Evolutionary conservation across 1,140 invertebrate species (phyloP).

Genomic region (Drosophila murphyi): DNA sequence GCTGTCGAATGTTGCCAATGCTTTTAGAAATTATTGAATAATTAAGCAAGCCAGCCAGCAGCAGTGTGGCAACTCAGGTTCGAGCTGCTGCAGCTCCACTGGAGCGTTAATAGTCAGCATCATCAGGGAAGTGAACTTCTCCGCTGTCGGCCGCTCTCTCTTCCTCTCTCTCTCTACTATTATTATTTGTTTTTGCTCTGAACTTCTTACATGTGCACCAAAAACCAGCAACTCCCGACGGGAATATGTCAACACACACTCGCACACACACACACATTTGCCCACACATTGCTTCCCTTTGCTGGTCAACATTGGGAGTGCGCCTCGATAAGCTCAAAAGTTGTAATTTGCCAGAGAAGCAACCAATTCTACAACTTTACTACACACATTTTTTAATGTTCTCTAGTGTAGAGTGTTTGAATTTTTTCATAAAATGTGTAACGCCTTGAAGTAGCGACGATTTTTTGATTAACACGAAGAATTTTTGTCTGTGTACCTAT

Average conservation of each 20-base stretch:
- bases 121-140: background rate
- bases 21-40: slow-evolving; percentile 83
- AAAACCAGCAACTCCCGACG: slow-evolving; percentile 47
- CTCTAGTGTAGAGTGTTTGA: background rate
- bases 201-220: slow-evolving; percentile 74
- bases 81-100: slow-evolving; percentile 10
- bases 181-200: slow-evolving; percentile 73
- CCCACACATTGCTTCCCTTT: background rate
- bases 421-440: background rate
- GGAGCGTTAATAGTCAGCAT: slow-evolving; percentile 50
- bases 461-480: background rate
- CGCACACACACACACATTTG: background rate
- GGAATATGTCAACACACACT: slow-evolving; percentile 49
- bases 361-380: slow-evolving; percentile 25
- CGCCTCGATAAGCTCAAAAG: slow-evolving; percentile 70
- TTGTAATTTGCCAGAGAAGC: slow-evolving; percentile 27
- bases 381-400: background rate
- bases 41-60: slow-evolving; percentile 63
- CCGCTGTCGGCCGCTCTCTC: background rate
- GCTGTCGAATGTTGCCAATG: slow-evolving; percentile 70
- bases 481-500: slow-evolving; percentile 1
- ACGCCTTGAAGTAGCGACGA: background rate
- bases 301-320: slow-evolving; percentile 26
- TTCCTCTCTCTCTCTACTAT: background rate
- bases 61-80: slow-evolving; percentile 1